Evolutionary conservation across 2,888 invertebrate species (phyloP).

Genomic region (Tachina fera): DNA sequence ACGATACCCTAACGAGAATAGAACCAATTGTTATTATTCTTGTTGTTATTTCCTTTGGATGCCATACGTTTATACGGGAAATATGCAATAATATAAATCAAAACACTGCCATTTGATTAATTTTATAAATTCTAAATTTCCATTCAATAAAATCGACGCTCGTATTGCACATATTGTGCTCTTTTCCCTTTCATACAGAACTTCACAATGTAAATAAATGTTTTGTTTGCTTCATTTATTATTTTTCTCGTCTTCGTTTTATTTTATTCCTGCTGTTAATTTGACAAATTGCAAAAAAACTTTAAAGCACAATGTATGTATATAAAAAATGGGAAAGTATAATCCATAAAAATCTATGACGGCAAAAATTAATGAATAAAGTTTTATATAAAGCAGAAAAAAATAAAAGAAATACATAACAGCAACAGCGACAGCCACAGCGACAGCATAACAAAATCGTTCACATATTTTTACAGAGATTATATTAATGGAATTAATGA

Average conservation of each 20-base stretch:
- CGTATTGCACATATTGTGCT: neutral
- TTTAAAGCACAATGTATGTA: constrained; percentile 3
- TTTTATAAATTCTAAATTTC: too few species aligned
- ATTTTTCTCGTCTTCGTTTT: neutral
- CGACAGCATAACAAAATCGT: constrained; percentile 10
- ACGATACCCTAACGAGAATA: too few species aligned
- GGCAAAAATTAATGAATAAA: constrained; percentile 80
- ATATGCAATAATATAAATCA: too few species aligned
- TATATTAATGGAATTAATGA: constrained; percentile 72
- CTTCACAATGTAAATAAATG: constrained; percentile 35
- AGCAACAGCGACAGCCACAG: constrained; percentile 30
- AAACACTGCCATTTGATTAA: too few species aligned
- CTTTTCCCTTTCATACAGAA: constrained; percentile 3
- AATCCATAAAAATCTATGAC: constrained; percentile 64
- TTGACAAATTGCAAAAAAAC: constrained; percentile 70
- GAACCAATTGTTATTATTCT: too few species aligned
- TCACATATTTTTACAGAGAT: constrained; percentile 11
- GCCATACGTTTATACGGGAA: too few species aligned
- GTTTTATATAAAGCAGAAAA: constrained; percentile 72
- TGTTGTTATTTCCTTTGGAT: too few species aligned
- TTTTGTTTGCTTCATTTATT: constrained; percentile 51
- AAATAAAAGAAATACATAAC: too few species aligned
- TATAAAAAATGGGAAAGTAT: constrained; percentile 59
- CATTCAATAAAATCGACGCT: neutral
- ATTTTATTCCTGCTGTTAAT: constrained; percentile 38